Evolutionary conservation across 2,113 vertebrate genomes (phyloP), one percentile per base, ranked within the genome.

Genomic region (Muntiacus reevesi): DNA sequence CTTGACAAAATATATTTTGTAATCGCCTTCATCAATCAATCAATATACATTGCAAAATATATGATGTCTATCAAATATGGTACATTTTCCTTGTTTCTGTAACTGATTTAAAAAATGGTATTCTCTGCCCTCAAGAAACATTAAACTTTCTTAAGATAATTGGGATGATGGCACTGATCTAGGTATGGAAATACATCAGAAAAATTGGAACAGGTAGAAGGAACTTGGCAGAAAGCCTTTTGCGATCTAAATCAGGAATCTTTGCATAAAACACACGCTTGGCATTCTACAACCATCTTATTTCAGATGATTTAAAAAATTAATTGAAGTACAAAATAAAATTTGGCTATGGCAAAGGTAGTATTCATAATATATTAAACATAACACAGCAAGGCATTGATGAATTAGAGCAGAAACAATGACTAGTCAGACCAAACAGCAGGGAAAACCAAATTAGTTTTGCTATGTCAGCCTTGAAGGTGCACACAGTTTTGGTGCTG

Each of bases 301-400:
- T 64, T 97, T 96, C 76, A 95, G 59, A 95, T 88, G 43, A 74
- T 45, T 52, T 64, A 76, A 92, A 93, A 92, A 94, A 88, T 89
- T 98, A 97, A 97, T 93, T 96, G 81, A 96, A 94, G 28, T 84
- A 87, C 71, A 92, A 55, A 88, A 95, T 90, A 91, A 96, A 97
- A 95, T 95, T 89, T 95, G 54, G 57, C 76, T 78, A 93, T 54
- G 60, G 43, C 94, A 97, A 89, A 94, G 84, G 55, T 89, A 83
- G 62, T 79, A 64, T 93, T 97, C 15, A 36, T 71, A 85, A 84
- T 40, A 82, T 52, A 96, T 85, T 87, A 90, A 84, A 94, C 60
- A 71, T 15, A 52, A 67, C 43, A 87, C 1, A 92, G n/a, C 27
- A 28, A 93, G 57, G 7, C 27, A 67, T 9, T 79, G 94, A 85